Evolutionary conservation across 2,797 vertebrate genomes (phyloP).

Genomic region (Falco columbarius): DNA sequence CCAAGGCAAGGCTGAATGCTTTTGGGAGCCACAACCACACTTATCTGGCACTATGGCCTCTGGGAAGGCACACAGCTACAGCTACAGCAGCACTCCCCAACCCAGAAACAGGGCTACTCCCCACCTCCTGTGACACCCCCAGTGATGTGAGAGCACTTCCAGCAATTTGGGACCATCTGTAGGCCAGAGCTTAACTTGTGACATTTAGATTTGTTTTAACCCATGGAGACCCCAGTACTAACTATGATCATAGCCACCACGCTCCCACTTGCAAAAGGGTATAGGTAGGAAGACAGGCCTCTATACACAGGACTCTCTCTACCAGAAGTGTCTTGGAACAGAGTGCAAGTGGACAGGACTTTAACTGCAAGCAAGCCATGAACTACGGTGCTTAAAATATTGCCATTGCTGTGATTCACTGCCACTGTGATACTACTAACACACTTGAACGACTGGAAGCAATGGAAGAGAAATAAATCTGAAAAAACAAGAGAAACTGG

Average conservation of each 20-base stretch:
- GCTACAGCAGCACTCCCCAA: not conserved
- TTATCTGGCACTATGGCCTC: not conserved
- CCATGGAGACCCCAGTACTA: not conserved
- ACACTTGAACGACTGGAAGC: not conserved
- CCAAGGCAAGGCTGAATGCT: not conserved
- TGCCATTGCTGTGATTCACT: not conserved
- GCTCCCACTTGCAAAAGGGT: not conserved
- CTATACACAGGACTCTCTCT: not conserved
- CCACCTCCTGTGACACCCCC: not conserved
- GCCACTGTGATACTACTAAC: not conserved
- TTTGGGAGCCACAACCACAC: not conserved
- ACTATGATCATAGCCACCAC: accelerated
- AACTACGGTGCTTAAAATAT: not conserved
- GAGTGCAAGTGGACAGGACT: not conserved
- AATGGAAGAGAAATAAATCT: not conserved
- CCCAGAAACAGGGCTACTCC: not conserved
- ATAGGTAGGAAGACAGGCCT: accelerated
- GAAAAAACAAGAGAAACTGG: not conserved
- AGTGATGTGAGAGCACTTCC: accelerated
- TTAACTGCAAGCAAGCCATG: not conserved
- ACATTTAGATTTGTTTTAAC: not conserved
- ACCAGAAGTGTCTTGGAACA: not conserved
- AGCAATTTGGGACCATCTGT: not conserved
- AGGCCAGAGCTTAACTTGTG: not conserved
- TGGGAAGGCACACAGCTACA: too few relatives aligned